Evolutionary conservation across 2,888 invertebrate genomes (phyloP).

Genomic region (Blastobasis lacticolella): DNA sequence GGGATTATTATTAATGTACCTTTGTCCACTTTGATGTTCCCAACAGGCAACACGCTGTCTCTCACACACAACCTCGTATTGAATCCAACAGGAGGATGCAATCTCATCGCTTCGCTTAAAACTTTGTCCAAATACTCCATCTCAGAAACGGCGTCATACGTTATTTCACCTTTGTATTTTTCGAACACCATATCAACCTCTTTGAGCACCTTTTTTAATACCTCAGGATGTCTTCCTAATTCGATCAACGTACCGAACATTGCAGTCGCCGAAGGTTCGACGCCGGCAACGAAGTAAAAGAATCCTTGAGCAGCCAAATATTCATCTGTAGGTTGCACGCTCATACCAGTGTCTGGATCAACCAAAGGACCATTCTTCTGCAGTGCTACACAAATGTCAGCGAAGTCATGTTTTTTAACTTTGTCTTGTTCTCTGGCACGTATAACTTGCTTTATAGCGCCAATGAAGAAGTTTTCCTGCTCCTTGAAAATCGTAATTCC

Average conservation of each 20-base stretch:
- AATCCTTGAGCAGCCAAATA: slow-evolving; percentile 46
- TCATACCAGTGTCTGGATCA: slow-evolving; percentile 32
- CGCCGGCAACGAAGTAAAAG: slow-evolving; percentile 52
- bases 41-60: slow-evolving; percentile 38
- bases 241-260: slow-evolving; percentile 37
- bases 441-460: slow-evolving; percentile 39
- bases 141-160: slow-evolving; percentile 30
- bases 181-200: slow-evolving; percentile 40
- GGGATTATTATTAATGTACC: slow-evolving; percentile 39
- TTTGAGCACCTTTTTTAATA: slow-evolving; percentile 34
- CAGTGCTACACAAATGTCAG: slow-evolving; percentile 39
- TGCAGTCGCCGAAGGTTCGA: slow-evolving; percentile 44
- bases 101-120: slow-evolving; percentile 33
- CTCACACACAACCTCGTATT: slow-evolving; percentile 30
- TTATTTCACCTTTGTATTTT: slow-evolving; percentile 26
- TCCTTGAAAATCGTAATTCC: slow-evolving; percentile 34
- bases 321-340: slow-evolving; percentile 43
- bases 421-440: slow-evolving; percentile 31
- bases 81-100: slow-evolving; percentile 41
- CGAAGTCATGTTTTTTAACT: slow-evolving; percentile 41
- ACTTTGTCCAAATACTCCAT: slow-evolving; percentile 46
- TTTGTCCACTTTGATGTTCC: slow-evolving; percentile 40
- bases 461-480: slow-evolving; percentile 40
- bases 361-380: slow-evolving; percentile 36
- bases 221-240: slow-evolving; percentile 39